phyloP scores from a whole-genome alignment of 2,113 vertebrate genomes.

The Sinocyclocheilus anophthalmus region DNA sequence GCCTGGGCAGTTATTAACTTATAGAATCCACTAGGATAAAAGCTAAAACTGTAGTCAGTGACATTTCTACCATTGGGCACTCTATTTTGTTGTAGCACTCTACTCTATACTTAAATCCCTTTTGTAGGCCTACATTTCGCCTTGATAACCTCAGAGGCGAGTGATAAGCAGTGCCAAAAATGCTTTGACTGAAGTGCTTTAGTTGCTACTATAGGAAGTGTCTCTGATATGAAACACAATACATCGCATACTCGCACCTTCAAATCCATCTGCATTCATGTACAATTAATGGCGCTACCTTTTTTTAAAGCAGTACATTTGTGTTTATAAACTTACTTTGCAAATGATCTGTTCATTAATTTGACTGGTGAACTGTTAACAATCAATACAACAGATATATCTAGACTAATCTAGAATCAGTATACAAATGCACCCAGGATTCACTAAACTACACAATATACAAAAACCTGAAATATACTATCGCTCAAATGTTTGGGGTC shows the following conservation, averaged over 20 bases:
- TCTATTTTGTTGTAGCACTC: background rate
- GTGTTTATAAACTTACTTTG: background rate
- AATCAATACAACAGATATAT: background rate
- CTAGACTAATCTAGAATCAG: background rate
- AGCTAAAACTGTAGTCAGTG: background rate
- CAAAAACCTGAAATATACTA: background rate
- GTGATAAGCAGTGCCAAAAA: background rate
- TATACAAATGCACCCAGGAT: background rate
- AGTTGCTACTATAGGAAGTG: background rate
- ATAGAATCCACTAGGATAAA: background rate
- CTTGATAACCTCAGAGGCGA: background rate
- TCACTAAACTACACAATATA: background rate
- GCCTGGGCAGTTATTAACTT: background rate
- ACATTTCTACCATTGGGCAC: background rate
- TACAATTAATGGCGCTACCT: background rate
- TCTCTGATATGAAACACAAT: background rate
- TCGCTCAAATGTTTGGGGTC: background rate
- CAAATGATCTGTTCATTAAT: background rate
- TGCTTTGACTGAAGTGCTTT: background rate
- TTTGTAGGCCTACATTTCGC: background rate
- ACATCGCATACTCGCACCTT: background rate
- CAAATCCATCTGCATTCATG: background rate
- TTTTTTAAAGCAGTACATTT: background rate
- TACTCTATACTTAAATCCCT: background rate
- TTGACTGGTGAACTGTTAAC: conserved; percentile 7